phyloP scores from a whole-genome alignment of 2,113 vertebrate genomes.

The Leucoraja erinaceus region DNA sequence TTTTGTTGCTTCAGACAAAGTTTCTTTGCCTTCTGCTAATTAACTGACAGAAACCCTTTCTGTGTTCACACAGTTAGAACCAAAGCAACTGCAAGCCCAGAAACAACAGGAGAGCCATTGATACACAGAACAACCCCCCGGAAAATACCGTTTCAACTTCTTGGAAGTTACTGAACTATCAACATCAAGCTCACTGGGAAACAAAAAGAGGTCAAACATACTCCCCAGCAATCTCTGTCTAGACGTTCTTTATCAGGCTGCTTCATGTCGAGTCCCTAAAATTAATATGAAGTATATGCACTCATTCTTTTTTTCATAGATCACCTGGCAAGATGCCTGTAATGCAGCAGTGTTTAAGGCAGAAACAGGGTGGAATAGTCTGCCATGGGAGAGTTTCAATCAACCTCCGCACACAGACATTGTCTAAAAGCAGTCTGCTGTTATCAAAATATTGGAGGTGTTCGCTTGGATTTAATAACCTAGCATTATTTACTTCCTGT shows the following conservation, averaged over 20 bases:
- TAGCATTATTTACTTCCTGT: neutral
- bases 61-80: neutral
- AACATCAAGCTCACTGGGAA: neutral
- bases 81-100: neutral
- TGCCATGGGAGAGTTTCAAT: neutral
- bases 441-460: neutral
- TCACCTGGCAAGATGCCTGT: conserved; percentile 27
- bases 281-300: conserved; percentile 3
- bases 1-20: neutral
- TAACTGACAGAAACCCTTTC: neutral
- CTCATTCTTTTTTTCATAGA: neutral
- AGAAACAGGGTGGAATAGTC: neutral
- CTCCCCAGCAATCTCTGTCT: conserved; percentile 8
- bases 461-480: neutral
- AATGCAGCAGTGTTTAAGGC: neutral
- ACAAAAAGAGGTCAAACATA: neutral
- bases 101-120: neutral
- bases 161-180: neutral
- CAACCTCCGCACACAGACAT: neutral
- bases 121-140: neutral
- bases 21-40: neutral
- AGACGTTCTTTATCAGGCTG: conserved; percentile 20
- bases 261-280: conserved; percentile 8
- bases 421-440: neutral
- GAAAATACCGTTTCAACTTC: neutral